Evolutionary conservation across 2,113 vertebrate species (phyloP), one percentile per base, ranked within the genome.

Genomic region (Petrocephalus zakoni): DNA sequence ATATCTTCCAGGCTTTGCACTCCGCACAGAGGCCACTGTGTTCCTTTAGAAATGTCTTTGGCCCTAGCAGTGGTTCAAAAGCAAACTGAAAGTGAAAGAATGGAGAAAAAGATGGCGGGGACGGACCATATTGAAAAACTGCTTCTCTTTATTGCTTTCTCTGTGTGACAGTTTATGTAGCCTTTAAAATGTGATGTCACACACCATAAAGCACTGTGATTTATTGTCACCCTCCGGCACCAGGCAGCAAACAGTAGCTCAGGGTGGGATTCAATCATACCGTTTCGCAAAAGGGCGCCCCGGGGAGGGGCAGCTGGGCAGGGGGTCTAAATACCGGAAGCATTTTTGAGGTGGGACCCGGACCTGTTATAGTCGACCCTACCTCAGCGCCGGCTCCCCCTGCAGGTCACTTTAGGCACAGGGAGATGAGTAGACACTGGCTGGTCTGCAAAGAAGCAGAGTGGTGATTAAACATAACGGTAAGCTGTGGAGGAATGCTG

Each of bases 401-500:
- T 92, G 93, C 92, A 94, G 91, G 95, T 93, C 94, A 95, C 93
- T 94, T 93, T 93, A 94, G 94, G 94, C 93, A 93, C 89, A 91
- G 94, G 93, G 93, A 92, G 93, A 93, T 90, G 92, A 93, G 92
- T 95, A 95, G 94, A 95, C 94, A 95, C 91, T 91, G 93, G 90
- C 92, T 92, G 93, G 91, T 93, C 93, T 93, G 94, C 94, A 93
- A 92, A 94, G 92, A 94, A 94, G 94, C 93, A 94, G 92, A 94
- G 93, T 89, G 89, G 94, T 96, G 93, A 95, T 96, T 95, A 96
- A 94, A 93, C 94, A 93, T 96, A 95, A 96, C 95, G 93, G 96
- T 95, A 95, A 94, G 95, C 94, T 94, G 94, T 94, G 92, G 94
- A 92, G 90, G 94, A 92, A 92, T 91, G 93, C 94, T 93, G 93